Base-by-base conservation (phyloP, 2,113 vertebrate genomes). In the Rynchops niger region DNA sequence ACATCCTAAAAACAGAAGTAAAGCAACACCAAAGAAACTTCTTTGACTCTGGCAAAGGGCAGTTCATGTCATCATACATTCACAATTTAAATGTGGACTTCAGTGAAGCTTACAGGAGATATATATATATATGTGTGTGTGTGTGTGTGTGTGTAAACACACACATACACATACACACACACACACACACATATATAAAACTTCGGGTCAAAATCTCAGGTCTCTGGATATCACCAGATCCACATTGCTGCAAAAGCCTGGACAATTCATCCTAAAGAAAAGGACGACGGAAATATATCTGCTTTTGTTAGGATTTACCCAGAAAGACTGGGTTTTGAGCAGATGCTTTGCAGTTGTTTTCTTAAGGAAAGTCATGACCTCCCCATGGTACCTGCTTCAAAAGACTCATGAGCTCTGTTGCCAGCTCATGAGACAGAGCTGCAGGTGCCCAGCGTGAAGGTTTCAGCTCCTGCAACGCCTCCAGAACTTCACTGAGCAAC, bases 111-210 rank as follows among this genome's bases (percentile, higher is more conserved):
- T 77, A 36, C 43, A 90, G 23, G 56, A 71, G 6, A 21, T 3
- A 26, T 40, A 5, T 20, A 11, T 7, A 20, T 3, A 26, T 40
- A 4, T 20, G 9, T 5, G 1, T 2, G 9, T 5, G 23, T 2
- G 12, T 3, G n/a, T 20, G 9, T 5, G 1, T 2, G 9, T 5
- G 23, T 2, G 12, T 3, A n/a, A n/a, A 34, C 12, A 20, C 18
- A 20, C 19, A n/a, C 34, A 29, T 23, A 34, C 2, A 16, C 4
- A 18, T 7, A 67, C 1, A 45, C 2, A 53, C 3, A 45, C 6
- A 23, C 12, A 55, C 5, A 12, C 0, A 49, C 0, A 19, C 7
- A 29, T 32, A 29, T 43, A 15, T 38, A 73, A 86, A 62, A 78
- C 47, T 17, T 50, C 32, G n/a, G 23, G 26, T 72, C 50, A 78